Evolutionary conservation across 2,113 vertebrate species (phyloP).

Genomic region (Rissa tridactyla): DNA sequence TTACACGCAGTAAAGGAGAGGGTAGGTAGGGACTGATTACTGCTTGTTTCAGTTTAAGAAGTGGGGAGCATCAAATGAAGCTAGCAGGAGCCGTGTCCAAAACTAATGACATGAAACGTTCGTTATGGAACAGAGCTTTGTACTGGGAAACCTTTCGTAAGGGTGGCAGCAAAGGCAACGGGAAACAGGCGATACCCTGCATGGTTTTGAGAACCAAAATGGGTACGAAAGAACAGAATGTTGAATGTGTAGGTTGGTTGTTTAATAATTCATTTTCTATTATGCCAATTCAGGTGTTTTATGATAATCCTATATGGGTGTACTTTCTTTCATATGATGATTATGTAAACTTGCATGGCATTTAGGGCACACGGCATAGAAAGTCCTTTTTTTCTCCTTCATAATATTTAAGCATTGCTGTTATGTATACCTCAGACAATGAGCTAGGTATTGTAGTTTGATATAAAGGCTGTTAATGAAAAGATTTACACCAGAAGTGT

Average conservation of each 20-base stretch:
- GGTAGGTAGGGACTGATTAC: background rate
- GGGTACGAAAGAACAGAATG: background rate
- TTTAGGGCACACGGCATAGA: background rate
- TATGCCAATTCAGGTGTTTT: accelerated
- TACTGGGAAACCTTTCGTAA: accelerated
- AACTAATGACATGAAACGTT: accelerated
- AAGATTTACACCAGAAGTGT: background rate
- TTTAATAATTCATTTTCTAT: background rate
- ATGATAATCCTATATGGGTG: background rate
- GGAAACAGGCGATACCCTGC: background rate
- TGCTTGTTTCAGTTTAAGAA: background rate
- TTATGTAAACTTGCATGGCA: background rate
- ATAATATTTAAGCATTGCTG: background rate
- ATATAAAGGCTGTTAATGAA: background rate
- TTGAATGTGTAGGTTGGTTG: background rate
- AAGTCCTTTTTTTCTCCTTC: background rate
- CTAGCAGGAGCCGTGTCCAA: background rate
- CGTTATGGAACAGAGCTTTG: background rate
- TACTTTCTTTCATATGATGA: background rate
- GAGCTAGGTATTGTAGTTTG: background rate
- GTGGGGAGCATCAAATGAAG: background rate
- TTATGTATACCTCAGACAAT: background rate
- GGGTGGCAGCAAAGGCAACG: background rate
- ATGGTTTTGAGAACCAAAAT: background rate
- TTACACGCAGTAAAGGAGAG: background rate